Evolutionary conservation across 2,888 invertebrate species (phyloP), one percentile per base, ranked within the genome.

Genomic region (Heterodera filipjevi): DNA sequence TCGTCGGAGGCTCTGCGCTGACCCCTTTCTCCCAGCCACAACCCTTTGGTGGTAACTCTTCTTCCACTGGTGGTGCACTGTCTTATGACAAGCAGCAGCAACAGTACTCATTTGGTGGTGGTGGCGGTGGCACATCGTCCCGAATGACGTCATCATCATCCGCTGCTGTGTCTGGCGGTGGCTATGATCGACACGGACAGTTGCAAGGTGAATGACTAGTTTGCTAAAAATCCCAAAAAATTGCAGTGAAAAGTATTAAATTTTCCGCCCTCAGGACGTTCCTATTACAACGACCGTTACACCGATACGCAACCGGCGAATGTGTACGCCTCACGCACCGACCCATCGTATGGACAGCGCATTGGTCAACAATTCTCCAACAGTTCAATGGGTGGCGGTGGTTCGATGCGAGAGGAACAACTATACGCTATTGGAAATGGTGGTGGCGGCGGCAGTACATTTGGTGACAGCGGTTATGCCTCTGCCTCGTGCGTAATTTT

Each of bases 331-430:
- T 78, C 49, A 5, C 79, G 78, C 68, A 77, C 79, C 46, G 77
- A 79, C 53, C 78, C 78, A 2, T 73, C 68, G n/a, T 79, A 79
- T 73, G 78, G 72, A 14, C 49, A 78, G n/a, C 77, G 79, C 30
- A 49, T 79, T 49, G 77, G 66, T 27, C 75, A 75, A 32, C 53
- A 49, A 3, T 53, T 16, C 16, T 32, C 53, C 27, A 32, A 14
- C n/a, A n/a, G n/a, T n/a, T n/a, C n/a, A n/a, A n/a, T n/a, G n/a
- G n/a, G n/a, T 0, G 66, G 70, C 32, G 74, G 74, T 49, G 64
- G 64, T n/a, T n/a, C n/a, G 22, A 10, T 14, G 22, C 49, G n/a
- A 10, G 33, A 49, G 1, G 74, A n/a, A 46, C n/a, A n/a, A 71
- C 12, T 72, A 44, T 22, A 27, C 22, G 33, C 44, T 44, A 12